These are phyloP conservation scores for Andrena bicolor DNA, from an alignment of 2,888 invertebrate species.

Conservation along the genomic window DNA sequence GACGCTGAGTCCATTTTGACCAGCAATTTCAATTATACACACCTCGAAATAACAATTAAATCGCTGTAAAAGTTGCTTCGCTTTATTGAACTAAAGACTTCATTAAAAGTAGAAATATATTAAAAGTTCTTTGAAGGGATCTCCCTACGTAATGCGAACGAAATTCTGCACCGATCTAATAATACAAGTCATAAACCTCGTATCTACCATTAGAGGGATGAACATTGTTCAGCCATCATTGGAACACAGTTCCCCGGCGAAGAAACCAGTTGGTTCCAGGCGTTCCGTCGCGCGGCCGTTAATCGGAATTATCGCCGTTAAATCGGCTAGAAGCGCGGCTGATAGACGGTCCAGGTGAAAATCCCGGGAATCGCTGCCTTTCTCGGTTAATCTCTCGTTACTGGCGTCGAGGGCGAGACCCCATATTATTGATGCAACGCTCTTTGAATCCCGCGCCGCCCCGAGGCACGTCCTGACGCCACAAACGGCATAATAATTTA, in stretches of 20 bases:
- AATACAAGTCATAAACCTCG: too few species aligned
- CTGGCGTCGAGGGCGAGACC: conserved; percentile 18
- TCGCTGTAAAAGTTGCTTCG: too few species aligned
- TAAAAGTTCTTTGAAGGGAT: too few species aligned
- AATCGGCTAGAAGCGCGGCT: neutral
- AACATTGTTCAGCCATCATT: conserved; percentile 11
- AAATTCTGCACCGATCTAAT: too few species aligned
- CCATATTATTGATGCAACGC: conserved; percentile 33
- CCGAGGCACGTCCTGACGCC: conserved; percentile 13
- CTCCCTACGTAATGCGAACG: too few species aligned
- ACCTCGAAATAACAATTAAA: too few species aligned
- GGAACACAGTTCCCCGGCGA: neutral
- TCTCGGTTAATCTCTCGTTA: conserved; percentile 30
- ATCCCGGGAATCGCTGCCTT: conserved; percentile 25
- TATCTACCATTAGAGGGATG: neutral
- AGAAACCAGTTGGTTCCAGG: neutral
- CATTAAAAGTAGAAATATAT: too few species aligned
- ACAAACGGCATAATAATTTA: conserved; percentile 33
- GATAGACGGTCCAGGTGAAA: conserved; percentile 10
- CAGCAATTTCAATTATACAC: too few species aligned
- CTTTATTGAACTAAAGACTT: too few species aligned
- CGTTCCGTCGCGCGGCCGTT: neutral
- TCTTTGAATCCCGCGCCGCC: conserved; percentile 20
- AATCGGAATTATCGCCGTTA: neutral
- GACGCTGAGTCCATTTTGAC: too few species aligned